phyloP scores from a whole-genome alignment of 1,140 invertebrate genomes.

The Belonocnema kinseyi region DNA sequence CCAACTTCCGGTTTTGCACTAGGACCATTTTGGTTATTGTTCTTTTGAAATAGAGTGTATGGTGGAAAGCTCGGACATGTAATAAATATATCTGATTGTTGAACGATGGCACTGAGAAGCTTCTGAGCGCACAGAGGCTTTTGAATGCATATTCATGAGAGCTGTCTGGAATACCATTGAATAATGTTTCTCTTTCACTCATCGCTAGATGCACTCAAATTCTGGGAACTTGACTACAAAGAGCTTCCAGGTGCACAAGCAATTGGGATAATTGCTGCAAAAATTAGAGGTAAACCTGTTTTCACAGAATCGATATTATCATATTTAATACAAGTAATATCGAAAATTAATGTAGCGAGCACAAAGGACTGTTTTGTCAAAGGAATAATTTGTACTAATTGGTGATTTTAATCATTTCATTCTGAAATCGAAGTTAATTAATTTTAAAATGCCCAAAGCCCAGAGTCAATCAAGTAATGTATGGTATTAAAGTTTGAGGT shows the following conservation, averaged over 20 bases:
- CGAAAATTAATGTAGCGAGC: too few relatives aligned
- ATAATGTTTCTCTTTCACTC: constrained; percentile 27
- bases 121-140: constrained; percentile 28
- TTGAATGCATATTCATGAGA: constrained; percentile 42
- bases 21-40: constrained; percentile 11
- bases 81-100: constrained; percentile 31
- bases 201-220: constrained; percentile 13
- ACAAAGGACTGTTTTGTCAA: too few relatives aligned
- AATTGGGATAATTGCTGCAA: not conserved
- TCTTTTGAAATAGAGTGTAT: constrained; percentile 13
- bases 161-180: constrained; percentile 25
- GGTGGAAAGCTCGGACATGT: constrained; percentile 17
- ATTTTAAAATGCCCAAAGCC: too few relatives aligned
- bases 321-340: too few relatives aligned
- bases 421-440: too few relatives aligned
- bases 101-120: constrained; percentile 19
- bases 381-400: too few relatives aligned
- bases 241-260: not conserved
- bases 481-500: too few relatives aligned
- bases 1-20: not conserved
- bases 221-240: not conserved
- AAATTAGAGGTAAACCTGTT: too few relatives aligned
- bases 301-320: too few relatives aligned
- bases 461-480: too few relatives aligned
- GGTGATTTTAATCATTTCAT: too few relatives aligned